Evolutionary conservation across 2,888 invertebrate species (phyloP), one percentile per base, ranked within the genome.

Genomic region (Netelia inedita): DNA sequence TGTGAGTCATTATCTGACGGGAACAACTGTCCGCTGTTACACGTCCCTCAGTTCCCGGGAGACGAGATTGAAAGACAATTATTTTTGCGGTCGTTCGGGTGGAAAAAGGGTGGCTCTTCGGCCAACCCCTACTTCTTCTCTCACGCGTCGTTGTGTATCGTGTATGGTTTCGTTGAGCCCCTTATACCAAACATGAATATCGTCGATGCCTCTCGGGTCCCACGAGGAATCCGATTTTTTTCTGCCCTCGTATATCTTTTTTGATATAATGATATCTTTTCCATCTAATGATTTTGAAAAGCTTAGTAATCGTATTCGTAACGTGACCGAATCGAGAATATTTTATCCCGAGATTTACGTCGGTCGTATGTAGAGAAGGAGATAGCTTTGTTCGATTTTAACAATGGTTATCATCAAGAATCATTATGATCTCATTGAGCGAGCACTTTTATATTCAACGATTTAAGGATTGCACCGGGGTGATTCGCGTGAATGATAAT

Each of bases 61-160:
- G 53, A 69, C 76, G 55, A 61, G 75, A 85, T 86, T 83, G 80
- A 75, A 79, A 73, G 85, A 79, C 85, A 86, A 86, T 86, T 86
- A 86, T 81, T 86, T 86, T 80, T 65, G 83, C 80, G 85, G 73
- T 83, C 83, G 72, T 68, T 83, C 86, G 79, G 50, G 68, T 66
- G 79, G 78, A 82, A 83, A 79, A 81, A 78, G 74, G 74, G 74
- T 72, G 74, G 68, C 65, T 65, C 50, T 59, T 19, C 1, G 35
- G 21, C 35, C 28, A 28, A 28, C 28, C 28, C 28, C 28, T 28
- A 28, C 28, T 28, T 28, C 28, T 28, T 28, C 28, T 28, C 28
- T 41, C 5, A 0, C 1, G n/a, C 43, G 63, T 10, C 21, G 53
- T 55, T 63, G n/a, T 63, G 43, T 59, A n/a, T 28, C 14, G n/a